Base-by-base conservation (phyloP, 2,797 vertebrate species). In the Silurus aristotelis region DNA sequence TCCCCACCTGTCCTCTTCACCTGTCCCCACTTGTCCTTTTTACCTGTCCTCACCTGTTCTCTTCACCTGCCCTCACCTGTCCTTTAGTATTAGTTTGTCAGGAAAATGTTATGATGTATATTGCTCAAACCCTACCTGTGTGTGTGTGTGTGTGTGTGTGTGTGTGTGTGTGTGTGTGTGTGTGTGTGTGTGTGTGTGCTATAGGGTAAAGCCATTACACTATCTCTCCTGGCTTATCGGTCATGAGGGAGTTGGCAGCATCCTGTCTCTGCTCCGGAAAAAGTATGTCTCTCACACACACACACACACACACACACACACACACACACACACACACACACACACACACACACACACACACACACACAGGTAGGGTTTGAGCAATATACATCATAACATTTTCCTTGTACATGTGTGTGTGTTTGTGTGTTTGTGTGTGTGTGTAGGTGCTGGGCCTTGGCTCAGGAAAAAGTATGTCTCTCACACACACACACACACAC, bases 151-250 rank as follows among this genome's bases (percentile, higher is more conserved):
- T 27, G 27, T 27, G 27, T 27, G 27, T 27, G 31, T 31, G 58
- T 60, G 58, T 60, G 58, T 61, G 58, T 61, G 68, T 71, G 68
- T 71, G 68, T 83, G 82, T 83, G 83, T 77, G 83, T 76, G 82
- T 83, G 72, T 61, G 68, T 71, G 68, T 71, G 68, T 83, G 82
- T 83, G 83, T 77, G 83, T 76, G 82, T 83, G 72, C 60, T 78
- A 20, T 90, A 99, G 98, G 91, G 97, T 98, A 90, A 99, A 99
- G 89, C 98, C 98, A 86, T 96, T 99, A 91, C 97, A 98, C 94
- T 99, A 98, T 91, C 97, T 99, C 90, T 97, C 97, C 27, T 99
- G 98, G 97, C 92, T 99, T 91, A 97, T 99, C 91, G 98, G 97
- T 92, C 98, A 99, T 43, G 97, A 99, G 95, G 98, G 98, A 89